Evolutionary conservation across 2,888 invertebrate genomes (phyloP), one percentile per base, ranked within the genome.

Genomic region (Rhopalosiphum nymphaeae): DNA sequence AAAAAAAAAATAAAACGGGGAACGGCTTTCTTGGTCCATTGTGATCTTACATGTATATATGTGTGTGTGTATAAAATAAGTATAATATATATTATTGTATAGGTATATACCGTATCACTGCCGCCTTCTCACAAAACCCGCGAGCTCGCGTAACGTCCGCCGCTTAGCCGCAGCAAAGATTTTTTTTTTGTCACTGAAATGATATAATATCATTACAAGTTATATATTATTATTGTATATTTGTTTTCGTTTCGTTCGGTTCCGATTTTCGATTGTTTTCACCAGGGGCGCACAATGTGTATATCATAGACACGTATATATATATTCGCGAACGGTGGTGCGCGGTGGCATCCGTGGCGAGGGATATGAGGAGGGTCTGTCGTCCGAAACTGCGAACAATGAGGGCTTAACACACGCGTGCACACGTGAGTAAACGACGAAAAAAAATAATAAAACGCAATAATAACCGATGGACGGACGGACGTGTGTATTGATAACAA

Each of bases 21-120:
- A 94, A 94, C 93, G 93, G 93, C 90, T 90, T 61, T 90, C 61
- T 84, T 90, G 93, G 93, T 86, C 90, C 93, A 94, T 94, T 94
- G 90, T 94, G 89, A 90, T 90, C 56, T 84, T n/a, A 3, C 3
- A 11, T 13, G 5, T 36, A 78, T n/a, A 53, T 36, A 29, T 53
- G 42, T 53, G 53, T 16, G 84, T 42, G 42, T 36, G 61, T 89
- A 26, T 67, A 56, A 49, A n/a, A 88, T 56, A 57, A n/a, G 90
- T 90, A 90, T 78, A 36, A 78, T 78, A 78, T 44, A 42, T 88
- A 53, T 88, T 88, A 88, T 85, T 61, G 21, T 88, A 88, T 25
- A 36, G 42, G 57, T 89, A 89, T n/a, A 44, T 57, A 57, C 36
- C 61, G 21, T 78, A 67, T 46, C 29, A 21, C 36, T 53, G 87